Conservation (phyloP, 2,113 vertebrate species). For the Cebus imitator region DNA sequence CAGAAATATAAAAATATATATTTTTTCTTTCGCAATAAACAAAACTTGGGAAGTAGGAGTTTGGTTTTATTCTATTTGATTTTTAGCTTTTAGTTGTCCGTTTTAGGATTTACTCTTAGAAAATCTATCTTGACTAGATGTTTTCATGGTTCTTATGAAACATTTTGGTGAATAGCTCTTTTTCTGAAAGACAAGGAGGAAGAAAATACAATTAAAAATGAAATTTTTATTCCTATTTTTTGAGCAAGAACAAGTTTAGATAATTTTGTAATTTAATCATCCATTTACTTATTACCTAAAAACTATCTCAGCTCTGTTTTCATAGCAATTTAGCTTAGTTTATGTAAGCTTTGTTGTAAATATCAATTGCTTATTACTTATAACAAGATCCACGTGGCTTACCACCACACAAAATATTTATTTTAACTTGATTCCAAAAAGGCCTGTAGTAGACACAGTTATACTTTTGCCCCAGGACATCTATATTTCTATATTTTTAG, state of each 20-base stretch:
- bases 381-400: not conserved
- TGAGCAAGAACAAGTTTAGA: not conserved
- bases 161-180: not conserved
- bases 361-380: not conserved
- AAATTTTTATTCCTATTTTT: not conserved
- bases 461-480: not conserved
- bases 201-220: constrained; percentile 6
- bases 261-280: not conserved
- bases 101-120: constrained; percentile 8
- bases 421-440: constrained; percentile 21
- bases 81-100: not conserved
- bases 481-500: constrained; percentile 32
- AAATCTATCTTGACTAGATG: constrained; percentile 10
- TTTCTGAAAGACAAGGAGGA: not conserved
- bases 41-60: constrained; percentile 4
- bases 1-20: not conserved
- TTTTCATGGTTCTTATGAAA: constrained; percentile 1
- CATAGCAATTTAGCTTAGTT: not conserved
- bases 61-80: constrained; percentile 29
- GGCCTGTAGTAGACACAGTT: not conserved
- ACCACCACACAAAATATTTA: not conserved
- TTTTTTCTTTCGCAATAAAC: not conserved
- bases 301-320: not conserved
- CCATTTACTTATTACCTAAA: not conserved
- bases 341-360: not conserved